Base-by-base conservation (phyloP, 2,113 vertebrate genomes). In the Alethe castanea region DNA sequence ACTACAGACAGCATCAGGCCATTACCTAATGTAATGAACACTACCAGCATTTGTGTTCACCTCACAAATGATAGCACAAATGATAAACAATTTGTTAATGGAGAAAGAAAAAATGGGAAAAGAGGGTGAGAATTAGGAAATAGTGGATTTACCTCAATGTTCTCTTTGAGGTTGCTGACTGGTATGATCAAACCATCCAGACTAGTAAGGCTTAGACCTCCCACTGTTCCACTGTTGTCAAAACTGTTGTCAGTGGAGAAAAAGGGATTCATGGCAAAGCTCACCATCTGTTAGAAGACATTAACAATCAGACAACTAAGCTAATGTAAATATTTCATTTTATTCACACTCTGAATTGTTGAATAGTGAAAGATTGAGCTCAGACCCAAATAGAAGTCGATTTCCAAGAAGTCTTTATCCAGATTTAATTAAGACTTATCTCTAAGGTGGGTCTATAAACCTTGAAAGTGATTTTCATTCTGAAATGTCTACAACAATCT, bases 261-360 rank as follows among this genome's bases (percentile, higher is more conserved):
- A 92, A 99, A 99, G 11, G 99, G 99, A 92, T 98, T 99, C 88
- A 96, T 88, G 13, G 97, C 97, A 95, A 99, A 99, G 96, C 98
- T 99, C 97, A 98, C 98, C 99, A 99, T 99, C 99, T 99, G 81
- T 78, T 56, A 94, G 94, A 67, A 86, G 57, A 83, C 67, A 64
- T 56, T 22, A 78, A 65, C 44, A 82, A 50, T 53, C 26, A 91
- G 56, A 42, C 22, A 81, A 29, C 36, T 57, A 66, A 87, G 60
- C 40, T 83, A 25, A 40, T 76, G 20, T 56, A 42, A 64, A 5
- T 86, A 79, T 76, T 88, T 86, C 31, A 56, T 86, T 82, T 70
- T 48, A 47, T 61, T 87, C 56, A 73, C 8, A 47, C 2, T 80
- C 59, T 81, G 35, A 61, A 45, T 69, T 81, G 31, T 23, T 78